These are phyloP conservation scores for Netelia melanura DNA, from an alignment of 2,888 invertebrate genomes.

Conservation along the genomic window DNA sequence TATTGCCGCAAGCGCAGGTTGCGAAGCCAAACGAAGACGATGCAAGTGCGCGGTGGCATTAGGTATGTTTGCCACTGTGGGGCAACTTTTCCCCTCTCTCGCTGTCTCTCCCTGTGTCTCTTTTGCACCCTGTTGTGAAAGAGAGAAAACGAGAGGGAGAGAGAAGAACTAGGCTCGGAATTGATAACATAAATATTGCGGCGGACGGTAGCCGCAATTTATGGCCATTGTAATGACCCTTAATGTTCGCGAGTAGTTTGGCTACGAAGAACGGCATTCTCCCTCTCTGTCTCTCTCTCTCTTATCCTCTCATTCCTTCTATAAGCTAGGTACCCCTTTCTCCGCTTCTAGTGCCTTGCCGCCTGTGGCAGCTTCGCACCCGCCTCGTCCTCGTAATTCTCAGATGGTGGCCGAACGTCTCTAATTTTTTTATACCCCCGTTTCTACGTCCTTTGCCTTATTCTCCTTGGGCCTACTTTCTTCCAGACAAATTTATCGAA, in stretches of 20 bases:
- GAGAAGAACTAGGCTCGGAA: conserved; percentile 72
- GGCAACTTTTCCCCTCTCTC: not conserved
- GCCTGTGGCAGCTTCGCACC: conserved; percentile 32
- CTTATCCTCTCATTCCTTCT: not conserved
- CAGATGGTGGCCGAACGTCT: conserved; percentile 72
- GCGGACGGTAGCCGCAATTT: conserved; percentile 81
- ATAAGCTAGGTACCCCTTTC: conserved; percentile 17
- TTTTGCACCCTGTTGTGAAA: conserved; percentile 8
- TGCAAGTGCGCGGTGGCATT: conserved; percentile 56
- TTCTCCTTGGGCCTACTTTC: conserved; percentile 10
- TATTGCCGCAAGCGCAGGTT: conserved; percentile 59
- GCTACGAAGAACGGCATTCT: conserved; percentile 74
- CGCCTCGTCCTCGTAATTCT: conserved; percentile 59
- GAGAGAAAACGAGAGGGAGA: conserved; percentile 17
- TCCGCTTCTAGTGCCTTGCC: not conserved
- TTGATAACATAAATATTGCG: conserved; percentile 83
- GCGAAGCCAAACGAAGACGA: conserved; percentile 61
- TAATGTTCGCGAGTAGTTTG: conserved; percentile 83
- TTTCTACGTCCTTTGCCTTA: conserved; percentile 27
- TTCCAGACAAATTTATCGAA: conserved; percentile 9
- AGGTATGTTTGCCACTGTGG: conserved; percentile 34
- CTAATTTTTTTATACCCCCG: conserved; percentile 76
- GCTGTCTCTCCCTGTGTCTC: conserved; percentile 27
- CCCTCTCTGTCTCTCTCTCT: conserved; percentile 24
- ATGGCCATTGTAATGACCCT: conserved; percentile 84